Base-by-base conservation (phyloP, 1,140 invertebrate species). In the Delia radicum region DNA sequence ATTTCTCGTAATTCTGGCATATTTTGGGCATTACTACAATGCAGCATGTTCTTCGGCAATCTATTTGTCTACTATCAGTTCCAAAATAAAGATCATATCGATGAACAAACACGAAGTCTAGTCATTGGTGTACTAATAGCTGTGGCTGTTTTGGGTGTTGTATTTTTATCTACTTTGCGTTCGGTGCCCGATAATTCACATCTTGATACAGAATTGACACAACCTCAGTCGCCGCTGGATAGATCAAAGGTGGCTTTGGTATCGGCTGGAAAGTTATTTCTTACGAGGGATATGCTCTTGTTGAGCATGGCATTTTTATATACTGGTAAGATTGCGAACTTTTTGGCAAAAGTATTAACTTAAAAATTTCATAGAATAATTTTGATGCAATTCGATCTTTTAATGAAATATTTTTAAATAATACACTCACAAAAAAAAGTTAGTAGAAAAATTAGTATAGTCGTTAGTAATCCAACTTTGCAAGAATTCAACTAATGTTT, bases 21-120 rank as follows among this genome's bases (percentile, higher is more conserved):
- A 21, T 99, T 99, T 85, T 98, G 97, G 97, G 96, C 96, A 0
- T 91, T 98, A 83, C 89, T 98, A 46, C 96, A 98, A 85, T 92
- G 91, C 80, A 96, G 96, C 81, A 91, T 97, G 87, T 93, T 98
- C 82, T 91, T 95, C 80, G 97, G 97, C 65, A 99, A 99, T 83
- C 88, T 96, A 8, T 98, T 98, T 87, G 96, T 98, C 10, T 98
- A 92, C 86, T 95, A 96, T 82, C 91, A 93, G 84, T 97, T 98
- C 86, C 91, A 93, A 89, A 93, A 93, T 67, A 89, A 92, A 86
- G 85, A 89, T 0, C 87, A 89, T 15, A 91, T 94, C 3, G 91
- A 94, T 73, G 80, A 84, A 74, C 83, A 87, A 5, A 94, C 91
- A 0, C 87, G 95, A 10, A 90, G 88, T 46, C 81, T 93, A 1